Base-by-base conservation (phyloP, 2,888 invertebrate genomes). In the Melinaea marsaeus region DNA sequence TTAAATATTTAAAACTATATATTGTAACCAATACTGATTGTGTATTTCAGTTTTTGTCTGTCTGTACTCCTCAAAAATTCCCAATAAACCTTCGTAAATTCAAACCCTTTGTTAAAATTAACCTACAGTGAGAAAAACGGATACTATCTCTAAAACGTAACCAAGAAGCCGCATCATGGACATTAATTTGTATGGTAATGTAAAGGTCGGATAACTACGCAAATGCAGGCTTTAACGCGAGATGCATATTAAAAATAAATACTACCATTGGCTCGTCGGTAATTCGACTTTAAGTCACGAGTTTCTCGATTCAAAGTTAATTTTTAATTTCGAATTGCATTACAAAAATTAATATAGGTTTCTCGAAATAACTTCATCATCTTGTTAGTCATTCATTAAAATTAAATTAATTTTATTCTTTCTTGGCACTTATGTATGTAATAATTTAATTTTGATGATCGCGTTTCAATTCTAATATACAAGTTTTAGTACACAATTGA, bases 141-240 rank as follows among this genome's bases (percentile, higher is more conserved):
- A 58, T 62, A 58, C 58, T 58, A 56, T 32, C 65, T 47, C 58
- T 65, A 67, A 67, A 67, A 65, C 67, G 65, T 65, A 42, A 56
- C 58, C 61, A 59, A 59, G 65, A 66, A 59, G 65, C 67, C 65
- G 64, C 66, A 51, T 51, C 51, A 51, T 63, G 66, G 67, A 58
- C 69, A 70, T 69, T 71, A 70, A 72, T 73, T 72, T 74, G 71
- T 72, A 74, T 74, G 73, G 61, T 70, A 72, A 74, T 72, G 58
- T 58, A 58, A 68, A 70, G 69, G 69, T 67, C 65, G 61, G 48
- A 65, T 68, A 61, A 62, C 67, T 65, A 64, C 63, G 68, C 61
- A 63, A 65, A 65, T 67, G 68, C 69, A 69, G 58, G 61, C 58
- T 45, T 58, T 55, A 47, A 65, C 64, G 66, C 48, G 69, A 56